These are phyloP conservation scores for Brachionus asplanchnoidis DNA, from an alignment of 1,140 invertebrate species.

Conservation along the genomic window DNA sequence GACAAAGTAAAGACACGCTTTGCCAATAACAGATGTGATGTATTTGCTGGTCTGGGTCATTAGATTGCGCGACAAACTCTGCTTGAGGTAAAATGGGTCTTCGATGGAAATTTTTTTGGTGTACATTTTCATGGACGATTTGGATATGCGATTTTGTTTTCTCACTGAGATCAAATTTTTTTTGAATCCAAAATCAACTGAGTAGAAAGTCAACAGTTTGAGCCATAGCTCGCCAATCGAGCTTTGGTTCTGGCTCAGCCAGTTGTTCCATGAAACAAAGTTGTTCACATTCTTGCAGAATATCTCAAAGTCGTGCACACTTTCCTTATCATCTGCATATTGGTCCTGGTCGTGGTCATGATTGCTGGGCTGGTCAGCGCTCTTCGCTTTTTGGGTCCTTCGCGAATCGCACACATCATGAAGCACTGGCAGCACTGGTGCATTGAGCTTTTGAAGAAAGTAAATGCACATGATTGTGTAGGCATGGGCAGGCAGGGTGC, in stretches of 20 bases:
- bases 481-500: conserved; percentile 52
- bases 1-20: conserved; percentile 31
- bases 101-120: conserved; percentile 59
- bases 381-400: conserved; percentile 2
- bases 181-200: conserved; percentile 53
- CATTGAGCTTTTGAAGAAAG: conserved; percentile 50
- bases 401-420: conserved; percentile 45
- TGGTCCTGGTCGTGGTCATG: background rate
- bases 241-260: background rate
- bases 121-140: conserved; percentile 56
- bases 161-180: conserved; percentile 56
- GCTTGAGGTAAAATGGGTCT: conserved; percentile 49
- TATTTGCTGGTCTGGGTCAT: conserved; percentile 27
- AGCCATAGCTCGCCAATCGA: conserved; percentile 57
- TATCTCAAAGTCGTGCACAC: background rate
- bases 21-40: conserved; percentile 11
- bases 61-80: conserved; percentile 10
- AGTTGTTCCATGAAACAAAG: background rate
- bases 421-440: conserved; percentile 51
- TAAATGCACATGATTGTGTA: conserved; percentile 52
- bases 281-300: background rate
- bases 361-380: background rate
- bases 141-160: conserved; percentile 46
- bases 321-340: background rate
- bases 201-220: conserved; percentile 57